phyloP scores from a whole-genome alignment of 2,888 invertebrate genomes.

The Cataglyphis altisquamis region DNA sequence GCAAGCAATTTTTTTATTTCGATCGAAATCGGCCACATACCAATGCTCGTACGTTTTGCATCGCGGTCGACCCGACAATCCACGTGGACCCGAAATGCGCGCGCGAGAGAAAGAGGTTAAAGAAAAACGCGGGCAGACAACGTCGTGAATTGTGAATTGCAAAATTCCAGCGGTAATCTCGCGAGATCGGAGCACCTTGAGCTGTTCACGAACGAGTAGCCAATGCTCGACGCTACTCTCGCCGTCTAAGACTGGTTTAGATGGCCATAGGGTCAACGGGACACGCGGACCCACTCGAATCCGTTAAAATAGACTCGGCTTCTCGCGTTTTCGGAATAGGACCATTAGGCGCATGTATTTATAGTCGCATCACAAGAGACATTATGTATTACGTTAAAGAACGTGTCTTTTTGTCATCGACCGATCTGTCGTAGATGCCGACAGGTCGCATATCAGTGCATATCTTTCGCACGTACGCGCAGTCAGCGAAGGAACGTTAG shows the following conservation, averaged over 20 bases:
- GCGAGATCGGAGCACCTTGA: neutral
- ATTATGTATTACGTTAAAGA: conserved; percentile 31
- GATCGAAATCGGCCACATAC: conserved; percentile 62
- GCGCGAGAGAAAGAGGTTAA: conserved; percentile 16
- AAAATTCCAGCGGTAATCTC: neutral
- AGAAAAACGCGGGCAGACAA: neutral
- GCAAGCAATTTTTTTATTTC: neutral
- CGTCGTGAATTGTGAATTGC: neutral
- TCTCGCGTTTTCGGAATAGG: conserved; percentile 66
- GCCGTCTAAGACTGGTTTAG: conserved; percentile 52
- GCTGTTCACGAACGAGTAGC: neutral
- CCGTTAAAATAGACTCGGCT: conserved; percentile 75
- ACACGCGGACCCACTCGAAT: conserved; percentile 45
- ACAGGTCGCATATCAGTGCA: neutral
- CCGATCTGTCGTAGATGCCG: neutral
- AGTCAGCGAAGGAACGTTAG: neutral
- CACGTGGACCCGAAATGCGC: conserved; percentile 61
- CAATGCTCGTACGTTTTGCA: conserved; percentile 70
- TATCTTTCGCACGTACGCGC: neutral
- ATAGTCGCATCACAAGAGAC: conserved; percentile 60
- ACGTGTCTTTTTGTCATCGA: conserved; percentile 10
- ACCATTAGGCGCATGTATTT: conserved; percentile 64
- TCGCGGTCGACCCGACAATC: conserved; percentile 50
- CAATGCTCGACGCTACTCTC: conserved; percentile 9
- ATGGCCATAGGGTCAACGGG: conserved; percentile 57